Conservation (phyloP, 2,797 vertebrate genomes). For the Chiropotes sagulatus region DNA sequence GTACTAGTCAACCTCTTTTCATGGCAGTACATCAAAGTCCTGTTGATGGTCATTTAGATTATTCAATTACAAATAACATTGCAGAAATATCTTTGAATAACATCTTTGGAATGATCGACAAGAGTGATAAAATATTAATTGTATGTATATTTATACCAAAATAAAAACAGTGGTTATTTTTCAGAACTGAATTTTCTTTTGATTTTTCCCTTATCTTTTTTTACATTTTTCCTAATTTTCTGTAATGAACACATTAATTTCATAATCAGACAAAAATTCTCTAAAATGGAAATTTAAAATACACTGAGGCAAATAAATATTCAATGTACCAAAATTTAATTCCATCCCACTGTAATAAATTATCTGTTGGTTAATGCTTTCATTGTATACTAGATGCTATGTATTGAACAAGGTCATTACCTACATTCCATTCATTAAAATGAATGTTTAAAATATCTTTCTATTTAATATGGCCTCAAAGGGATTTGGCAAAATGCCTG, state of each 20-base stretch:
- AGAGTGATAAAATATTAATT: neutral
- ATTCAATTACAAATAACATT: neutral
- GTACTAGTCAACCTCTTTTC: neutral
- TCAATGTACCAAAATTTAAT: conserved; percentile 10
- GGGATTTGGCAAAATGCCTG: conserved; percentile 61
- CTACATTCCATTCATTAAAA: conserved; percentile 55
- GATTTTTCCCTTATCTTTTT: neutral
- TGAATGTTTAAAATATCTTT: conserved; percentile 61
- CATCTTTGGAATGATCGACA: neutral
- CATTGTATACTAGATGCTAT: neutral
- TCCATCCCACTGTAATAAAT: neutral
- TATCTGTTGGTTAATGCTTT: neutral
- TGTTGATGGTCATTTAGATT: neutral
- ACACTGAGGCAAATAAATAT: conserved; percentile 20
- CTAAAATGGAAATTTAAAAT: conserved; percentile 15
- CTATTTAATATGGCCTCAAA: conserved; percentile 53
- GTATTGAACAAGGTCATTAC: conserved; percentile 35
- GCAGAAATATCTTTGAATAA: neutral
- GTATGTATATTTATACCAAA: neutral
- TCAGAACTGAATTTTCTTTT: neutral
- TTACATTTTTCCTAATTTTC: conserved; percentile 1
- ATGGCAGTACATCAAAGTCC: neutral
- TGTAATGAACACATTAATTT: conserved; percentile 2
- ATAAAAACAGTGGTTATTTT: neutral
- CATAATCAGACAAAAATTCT: neutral